These are phyloP conservation scores for Pharmacophagus antenor DNA, from an alignment of 2,888 invertebrate genomes.

Conservation along the genomic window DNA sequence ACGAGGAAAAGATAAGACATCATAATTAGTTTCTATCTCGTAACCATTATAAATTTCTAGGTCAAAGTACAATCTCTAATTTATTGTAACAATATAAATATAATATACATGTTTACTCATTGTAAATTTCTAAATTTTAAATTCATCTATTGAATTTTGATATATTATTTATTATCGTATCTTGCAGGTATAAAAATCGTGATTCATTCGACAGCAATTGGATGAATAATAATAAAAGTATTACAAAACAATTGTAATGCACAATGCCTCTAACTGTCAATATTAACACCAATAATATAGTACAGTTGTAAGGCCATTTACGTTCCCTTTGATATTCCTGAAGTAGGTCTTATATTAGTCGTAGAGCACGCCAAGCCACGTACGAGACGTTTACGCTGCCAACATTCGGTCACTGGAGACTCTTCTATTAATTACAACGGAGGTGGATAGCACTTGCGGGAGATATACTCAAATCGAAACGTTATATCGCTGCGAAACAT, in stretches of 20 bases:
- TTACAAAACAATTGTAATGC: not conserved
- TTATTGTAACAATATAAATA: too few relatives aligned
- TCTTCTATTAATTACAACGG: slow-evolving; percentile 7
- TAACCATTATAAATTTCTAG: too few relatives aligned
- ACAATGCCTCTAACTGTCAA: not conserved
- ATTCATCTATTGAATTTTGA: too few relatives aligned
- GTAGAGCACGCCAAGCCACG: slow-evolving; percentile 4
- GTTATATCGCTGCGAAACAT: not conserved
- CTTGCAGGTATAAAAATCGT: not conserved
- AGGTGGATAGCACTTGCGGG: not conserved
- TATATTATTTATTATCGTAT: too few relatives aligned
- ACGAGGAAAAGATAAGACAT: too few relatives aligned
- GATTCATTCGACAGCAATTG: not conserved
- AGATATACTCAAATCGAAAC: not conserved
- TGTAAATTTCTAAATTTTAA: too few relatives aligned
- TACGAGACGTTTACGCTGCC: not conserved
- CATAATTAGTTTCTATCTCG: too few relatives aligned
- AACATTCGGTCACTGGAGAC: slow-evolving; percentile 3
- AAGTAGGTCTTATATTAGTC: slow-evolving; percentile 9
- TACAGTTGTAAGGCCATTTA: not conserved
- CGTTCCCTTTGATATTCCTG: not conserved
- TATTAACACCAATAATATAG: not conserved
- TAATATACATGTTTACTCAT: too few relatives aligned
- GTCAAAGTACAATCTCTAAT: too few relatives aligned
- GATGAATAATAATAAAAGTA: not conserved